These are phyloP conservation scores for Oncorhynchus keta DNA, from an alignment of 2,113 vertebrate genomes.

Conservation along the genomic window DNA sequence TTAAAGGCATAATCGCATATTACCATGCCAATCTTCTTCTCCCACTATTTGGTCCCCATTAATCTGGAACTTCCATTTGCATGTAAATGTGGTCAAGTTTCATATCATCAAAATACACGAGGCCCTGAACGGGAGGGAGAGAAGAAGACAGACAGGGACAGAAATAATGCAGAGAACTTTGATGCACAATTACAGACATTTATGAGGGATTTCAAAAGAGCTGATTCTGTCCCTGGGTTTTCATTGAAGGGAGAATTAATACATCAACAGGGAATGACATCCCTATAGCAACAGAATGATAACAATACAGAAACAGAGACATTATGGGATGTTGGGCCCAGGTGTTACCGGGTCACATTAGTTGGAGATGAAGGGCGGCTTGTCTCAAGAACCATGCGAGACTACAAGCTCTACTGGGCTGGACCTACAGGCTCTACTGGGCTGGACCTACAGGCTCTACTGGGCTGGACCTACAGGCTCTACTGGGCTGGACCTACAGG, in stretches of 20 bases:
- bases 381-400: constrained; percentile 68
- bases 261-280: constrained; percentile 89
- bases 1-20: constrained; percentile 98
- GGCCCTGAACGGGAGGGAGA: constrained; percentile 64
- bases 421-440: neutral
- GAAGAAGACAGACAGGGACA: constrained; percentile 40
- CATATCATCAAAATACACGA: constrained; percentile 99
- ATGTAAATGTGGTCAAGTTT: constrained; percentile 99
- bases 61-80: constrained; percentile 99
- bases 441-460: constrained; percentile 50
- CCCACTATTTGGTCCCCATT: constrained; percentile 86
- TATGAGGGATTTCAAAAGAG: constrained; percentile 93
- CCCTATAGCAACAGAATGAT: constrained; percentile 75
- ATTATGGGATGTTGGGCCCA: constrained; percentile 77
- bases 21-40: constrained; percentile 89
- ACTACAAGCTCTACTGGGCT: neutral
- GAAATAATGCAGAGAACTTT: constrained; percentile 94
- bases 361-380: constrained; percentile 71
- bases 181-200: constrained; percentile 93
- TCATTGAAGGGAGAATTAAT: constrained; percentile 77
- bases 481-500: constrained; percentile 14
- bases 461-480: neutral
- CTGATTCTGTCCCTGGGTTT: constrained; percentile 77
- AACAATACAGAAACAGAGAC: constrained; percentile 39
- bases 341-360: constrained; percentile 76